Evolutionary conservation across 2,888 invertebrate species (phyloP), one percentile per base, ranked within the genome.

Genomic region (Theretra japonica): DNA sequence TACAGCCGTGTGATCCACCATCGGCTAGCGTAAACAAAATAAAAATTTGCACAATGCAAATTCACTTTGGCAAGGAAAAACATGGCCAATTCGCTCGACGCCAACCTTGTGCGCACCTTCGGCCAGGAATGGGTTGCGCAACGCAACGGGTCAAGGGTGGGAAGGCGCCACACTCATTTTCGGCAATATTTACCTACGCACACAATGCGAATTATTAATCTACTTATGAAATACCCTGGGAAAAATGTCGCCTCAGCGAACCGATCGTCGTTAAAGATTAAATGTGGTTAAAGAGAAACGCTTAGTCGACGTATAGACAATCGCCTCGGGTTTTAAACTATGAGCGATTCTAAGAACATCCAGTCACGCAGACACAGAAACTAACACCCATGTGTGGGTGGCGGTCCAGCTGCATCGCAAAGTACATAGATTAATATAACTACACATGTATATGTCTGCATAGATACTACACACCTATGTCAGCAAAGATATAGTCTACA

Each of bases 61-160:
- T 83, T 81, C 23, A 84, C 82, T 86, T 89, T 83, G 84, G 89
- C 82, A 86, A 88, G 89, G 87, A 89, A 88, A 85, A 86, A 86
- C 86, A 89, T 90, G 90, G 84, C 79, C 85, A 82, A 86, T 86
- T 82, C 74, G 79, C 76, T 77, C 73, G 75, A 74, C 73, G 76
- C 69, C 79, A 86, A 88, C 91, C 92, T 92, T 91, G 88, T 78
- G 81, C 81, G 80, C 86, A 87, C 88, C 89, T 88, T 86, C 85
- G 82, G 82, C 76, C 79, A 79, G 85, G 89, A 87, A 84, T 76
- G 73, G 74, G 79, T 93, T 92, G 87, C 89, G 89, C 88, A 93
- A 93, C 81, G 59, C 80, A 53, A 53, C 88, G 79, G 93, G 94
- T 93, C 93, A 93, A 93, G 93, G 93, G 90, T 90, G 85, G 81